Evolutionary conservation across 2,888 invertebrate species (phyloP).

Genomic region (Ochropleura leucogaster): DNA sequence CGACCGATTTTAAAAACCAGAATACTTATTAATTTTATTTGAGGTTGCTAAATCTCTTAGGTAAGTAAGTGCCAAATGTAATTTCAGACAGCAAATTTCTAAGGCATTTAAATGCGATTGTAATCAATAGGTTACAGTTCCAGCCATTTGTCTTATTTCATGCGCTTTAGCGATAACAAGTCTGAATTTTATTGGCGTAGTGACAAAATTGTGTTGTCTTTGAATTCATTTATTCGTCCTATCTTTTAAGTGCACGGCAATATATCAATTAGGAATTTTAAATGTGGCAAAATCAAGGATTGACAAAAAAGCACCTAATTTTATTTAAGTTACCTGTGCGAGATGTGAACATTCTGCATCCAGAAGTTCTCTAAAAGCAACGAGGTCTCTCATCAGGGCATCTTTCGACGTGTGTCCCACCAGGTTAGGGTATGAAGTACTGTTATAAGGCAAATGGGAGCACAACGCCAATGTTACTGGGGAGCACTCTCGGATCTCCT

Average conservation of each 20-base stretch:
- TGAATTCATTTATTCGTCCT: not conserved
- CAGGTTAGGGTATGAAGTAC: slow-evolving; percentile 96
- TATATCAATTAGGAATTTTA: not conserved
- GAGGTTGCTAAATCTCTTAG: not conserved
- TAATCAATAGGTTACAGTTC: slow-evolving; percentile 52
- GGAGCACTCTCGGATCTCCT: slow-evolving; percentile 92
- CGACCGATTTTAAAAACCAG: not conserved
- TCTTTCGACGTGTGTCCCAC: slow-evolving; percentile 92
- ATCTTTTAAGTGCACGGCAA: not conserved
- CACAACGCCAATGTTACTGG: slow-evolving; percentile 93
- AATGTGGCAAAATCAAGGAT: not conserved
- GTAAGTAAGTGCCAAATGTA: slow-evolving; percentile 2
- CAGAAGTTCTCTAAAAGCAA: slow-evolving; percentile 95
- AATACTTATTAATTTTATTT: not conserved
- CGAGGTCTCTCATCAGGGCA: slow-evolving; percentile 93
- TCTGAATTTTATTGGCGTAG: slow-evolving; percentile 14
- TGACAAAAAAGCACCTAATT: not conserved
- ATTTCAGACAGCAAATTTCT: not conserved
- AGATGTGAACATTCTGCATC: slow-evolving; percentile 97
- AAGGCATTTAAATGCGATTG: slow-evolving; percentile 27
- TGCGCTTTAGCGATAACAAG: slow-evolving; percentile 34
- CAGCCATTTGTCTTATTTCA: slow-evolving; percentile 44
- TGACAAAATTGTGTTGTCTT: not conserved
- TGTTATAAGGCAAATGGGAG: slow-evolving; percentile 93
- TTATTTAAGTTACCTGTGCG: slow-evolving; percentile 91